These are phyloP conservation scores for Neoitamus cyanurus DNA, from an alignment of 2,888 invertebrate genomes.

Conservation along the genomic window DNA sequence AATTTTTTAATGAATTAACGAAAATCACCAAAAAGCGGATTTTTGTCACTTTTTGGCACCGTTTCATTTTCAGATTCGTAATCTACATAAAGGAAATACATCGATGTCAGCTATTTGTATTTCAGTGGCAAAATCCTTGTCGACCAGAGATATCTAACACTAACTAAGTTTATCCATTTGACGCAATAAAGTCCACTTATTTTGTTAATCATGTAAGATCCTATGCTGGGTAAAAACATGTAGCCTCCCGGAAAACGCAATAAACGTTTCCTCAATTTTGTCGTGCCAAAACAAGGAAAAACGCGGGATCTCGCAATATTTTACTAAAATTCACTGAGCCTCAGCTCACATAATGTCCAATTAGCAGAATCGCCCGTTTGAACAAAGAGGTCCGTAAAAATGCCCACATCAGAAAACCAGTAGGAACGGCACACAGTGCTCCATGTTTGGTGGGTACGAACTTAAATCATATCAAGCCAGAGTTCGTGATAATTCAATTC, in stretches of 20 bases:
- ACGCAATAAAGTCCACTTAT: no score
- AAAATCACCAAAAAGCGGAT: no score
- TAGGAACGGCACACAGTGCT: not conserved
- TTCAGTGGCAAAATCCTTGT: no score
- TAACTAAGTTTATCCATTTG: no score
- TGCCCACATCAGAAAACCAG: conserved; percentile 1
- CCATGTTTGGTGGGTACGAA: conserved; percentile 19
- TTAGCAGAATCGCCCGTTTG: not conserved
- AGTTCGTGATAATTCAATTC: conserved; percentile 35
- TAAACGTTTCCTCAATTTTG: not conserved
- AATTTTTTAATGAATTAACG: no score
- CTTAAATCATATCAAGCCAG: conserved; percentile 29
- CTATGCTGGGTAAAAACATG: not conserved
- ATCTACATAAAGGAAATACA: no score
- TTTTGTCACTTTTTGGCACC: no score
- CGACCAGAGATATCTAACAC: no score
- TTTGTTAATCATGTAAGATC: no score
- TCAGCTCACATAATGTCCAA: conserved; percentile 17
- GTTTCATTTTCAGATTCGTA: no score
- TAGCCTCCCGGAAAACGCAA: not conserved
- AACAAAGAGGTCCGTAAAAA: conserved; percentile 10
- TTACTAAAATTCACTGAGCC: not conserved
- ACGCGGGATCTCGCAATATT: not conserved
- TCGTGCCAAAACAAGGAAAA: not conserved
- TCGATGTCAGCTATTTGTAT: no score